phyloP scores from a whole-genome alignment of 1,140 invertebrate genomes.

The Phymorhynchus buccinoides region DNA sequence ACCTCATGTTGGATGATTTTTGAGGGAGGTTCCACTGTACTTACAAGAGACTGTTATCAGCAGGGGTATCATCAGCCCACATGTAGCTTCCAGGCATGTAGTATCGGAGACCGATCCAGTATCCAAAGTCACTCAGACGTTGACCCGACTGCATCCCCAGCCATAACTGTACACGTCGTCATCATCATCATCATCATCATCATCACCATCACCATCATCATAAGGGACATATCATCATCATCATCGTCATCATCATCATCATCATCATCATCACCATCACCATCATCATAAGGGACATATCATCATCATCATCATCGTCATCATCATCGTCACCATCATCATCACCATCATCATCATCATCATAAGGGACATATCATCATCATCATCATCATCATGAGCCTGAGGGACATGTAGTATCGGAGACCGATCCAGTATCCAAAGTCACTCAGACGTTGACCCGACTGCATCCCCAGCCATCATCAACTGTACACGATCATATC shows the following conservation, averaged over 20 bases:
- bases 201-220: neutral
- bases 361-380: neutral
- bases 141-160: neutral
- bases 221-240: constrained; percentile 12
- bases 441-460: neutral
- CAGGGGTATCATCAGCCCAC: constrained; percentile 40
- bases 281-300: neutral
- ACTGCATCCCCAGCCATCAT: neutral
- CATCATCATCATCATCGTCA: neutral
- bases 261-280: neutral
- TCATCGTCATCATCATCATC: neutral
- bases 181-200: neutral
- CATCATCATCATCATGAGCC: neutral
- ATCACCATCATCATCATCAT: neutral
- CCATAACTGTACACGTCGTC: neutral
- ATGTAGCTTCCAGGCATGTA: constrained; percentile 30
- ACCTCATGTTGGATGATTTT: too few species aligned
- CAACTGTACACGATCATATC: too few species aligned
- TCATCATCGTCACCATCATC: neutral
- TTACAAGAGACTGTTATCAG: constrained; percentile 44
- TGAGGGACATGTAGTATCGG: too few species aligned
- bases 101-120: constrained; percentile 47
- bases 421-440: constrained; percentile 49
- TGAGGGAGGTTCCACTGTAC: too few species aligned
- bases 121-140: constrained; percentile 14